Conservation (phyloP, 2,888 invertebrate species). For the Drosophila sordidula region DNA sequence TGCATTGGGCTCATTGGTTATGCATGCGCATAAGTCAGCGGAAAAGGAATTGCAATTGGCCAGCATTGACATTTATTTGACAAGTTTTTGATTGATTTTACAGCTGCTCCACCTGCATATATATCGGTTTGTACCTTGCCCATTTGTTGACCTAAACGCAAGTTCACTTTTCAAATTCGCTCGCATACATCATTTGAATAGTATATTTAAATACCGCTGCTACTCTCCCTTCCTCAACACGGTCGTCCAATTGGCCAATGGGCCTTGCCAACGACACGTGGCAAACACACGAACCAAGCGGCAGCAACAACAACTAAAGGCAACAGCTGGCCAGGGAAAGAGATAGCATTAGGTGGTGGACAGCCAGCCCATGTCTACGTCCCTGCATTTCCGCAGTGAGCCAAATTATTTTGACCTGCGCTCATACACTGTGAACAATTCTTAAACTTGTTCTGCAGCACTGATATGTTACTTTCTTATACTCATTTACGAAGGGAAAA, state of each 20-base stretch:
- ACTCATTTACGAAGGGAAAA: too few species aligned
- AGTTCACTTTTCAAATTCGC: conserved; percentile 70
- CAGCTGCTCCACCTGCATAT: conserved; percentile 69
- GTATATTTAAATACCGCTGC: conserved; percentile 17
- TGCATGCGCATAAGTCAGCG: conserved; percentile 60
- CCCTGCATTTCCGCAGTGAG: conserved; percentile 60
- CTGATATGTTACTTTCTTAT: too few species aligned
- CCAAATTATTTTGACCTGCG: conserved; percentile 77
- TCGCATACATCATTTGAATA: conserved; percentile 14
- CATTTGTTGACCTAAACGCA: conserved; percentile 57
- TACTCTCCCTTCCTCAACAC: conserved; percentile 1
- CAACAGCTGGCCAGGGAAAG: conserved; percentile 65
- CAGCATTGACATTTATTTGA: conserved; percentile 80
- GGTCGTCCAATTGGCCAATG: conserved; percentile 62
- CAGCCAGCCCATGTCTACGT: conserved; percentile 21
- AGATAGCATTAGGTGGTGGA: conserved; percentile 41
- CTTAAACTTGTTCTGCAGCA: neutral
- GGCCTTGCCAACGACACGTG: conserved; percentile 69
- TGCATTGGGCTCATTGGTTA: conserved; percentile 58
- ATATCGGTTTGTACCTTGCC: neutral
- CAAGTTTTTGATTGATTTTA: conserved; percentile 83
- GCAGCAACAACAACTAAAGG: conserved; percentile 21
- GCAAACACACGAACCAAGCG: conserved; percentile 71
- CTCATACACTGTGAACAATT: conserved; percentile 55
- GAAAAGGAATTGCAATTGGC: conserved; percentile 24